Evolutionary conservation across 2,797 vertebrate genomes (phyloP).

Genomic region (Mormyrops boulengeri): DNA sequence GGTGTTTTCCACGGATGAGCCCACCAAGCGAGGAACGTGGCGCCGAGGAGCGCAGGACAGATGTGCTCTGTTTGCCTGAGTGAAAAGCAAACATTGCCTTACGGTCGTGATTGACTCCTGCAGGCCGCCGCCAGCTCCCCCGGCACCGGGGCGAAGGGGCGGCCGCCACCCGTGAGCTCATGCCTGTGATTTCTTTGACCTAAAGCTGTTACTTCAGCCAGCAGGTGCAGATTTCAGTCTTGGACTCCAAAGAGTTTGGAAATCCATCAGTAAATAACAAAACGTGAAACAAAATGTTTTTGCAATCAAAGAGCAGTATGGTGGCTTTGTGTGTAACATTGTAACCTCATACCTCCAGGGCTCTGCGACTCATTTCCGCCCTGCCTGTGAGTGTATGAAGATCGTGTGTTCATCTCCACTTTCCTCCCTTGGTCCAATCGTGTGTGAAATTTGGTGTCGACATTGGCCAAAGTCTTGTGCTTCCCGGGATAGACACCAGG

Average conservation of each 20-base stretch:
- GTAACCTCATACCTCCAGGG: neutral
- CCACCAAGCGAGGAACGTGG: neutral
- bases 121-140: neutral
- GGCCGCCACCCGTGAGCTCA: neutral
- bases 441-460: neutral
- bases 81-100: neutral
- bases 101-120: neutral
- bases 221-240: neutral
- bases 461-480: neutral
- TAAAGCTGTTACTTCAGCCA: neutral
- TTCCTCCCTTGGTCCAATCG: neutral
- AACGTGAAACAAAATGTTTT: neutral
- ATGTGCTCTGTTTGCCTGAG: neutral
- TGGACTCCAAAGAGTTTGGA: neutral
- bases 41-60: neutral
- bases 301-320: neutral
- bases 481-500: neutral
- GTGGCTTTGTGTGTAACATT: neutral
- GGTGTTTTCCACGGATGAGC: neutral
- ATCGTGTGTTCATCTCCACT: neutral
- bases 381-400: neutral
- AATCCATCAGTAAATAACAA: neutral
- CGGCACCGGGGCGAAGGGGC: neutral
- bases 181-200: neutral
- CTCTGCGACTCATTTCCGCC: neutral